Evolutionary conservation across 2,797 vertebrate genomes (phyloP).

Genomic region (Lithobates pipiens): DNA sequence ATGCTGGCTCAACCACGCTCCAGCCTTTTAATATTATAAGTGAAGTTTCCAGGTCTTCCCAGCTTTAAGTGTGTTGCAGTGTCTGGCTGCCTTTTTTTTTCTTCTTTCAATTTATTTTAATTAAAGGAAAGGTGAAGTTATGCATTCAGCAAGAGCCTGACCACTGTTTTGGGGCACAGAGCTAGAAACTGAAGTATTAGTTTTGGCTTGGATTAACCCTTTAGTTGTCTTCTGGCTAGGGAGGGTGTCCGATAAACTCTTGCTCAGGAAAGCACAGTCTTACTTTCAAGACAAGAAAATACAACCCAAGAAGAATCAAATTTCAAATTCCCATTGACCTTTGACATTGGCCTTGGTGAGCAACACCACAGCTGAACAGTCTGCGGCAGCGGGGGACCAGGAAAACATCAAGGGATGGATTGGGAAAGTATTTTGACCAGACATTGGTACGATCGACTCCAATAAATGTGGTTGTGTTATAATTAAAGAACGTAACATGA

Average conservation of each 20-base stretch:
- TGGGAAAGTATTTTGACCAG: conserved; percentile 99
- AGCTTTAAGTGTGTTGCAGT: neutral
- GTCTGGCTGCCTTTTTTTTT: too few relatives aligned
- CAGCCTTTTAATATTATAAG: too few relatives aligned
- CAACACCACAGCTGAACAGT: conserved; percentile 99
- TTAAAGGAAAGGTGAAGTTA: too few relatives aligned
- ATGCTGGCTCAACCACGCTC: neutral
- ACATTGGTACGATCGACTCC: conserved; percentile 99
- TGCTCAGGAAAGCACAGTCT: conserved; percentile 83
- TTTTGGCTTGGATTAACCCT: neutral
- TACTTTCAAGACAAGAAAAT: conserved; percentile 78
- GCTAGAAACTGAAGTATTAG: too few relatives aligned
- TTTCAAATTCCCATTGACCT: conserved; percentile 88
- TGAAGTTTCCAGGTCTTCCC: neutral
- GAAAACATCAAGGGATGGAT: conserved; percentile 99
- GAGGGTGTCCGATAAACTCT: conserved; percentile 69
- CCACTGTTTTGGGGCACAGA: too few relatives aligned
- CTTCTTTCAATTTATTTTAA: too few relatives aligned
- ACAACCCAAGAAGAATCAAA: conserved; percentile 79
- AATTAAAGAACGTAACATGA: conserved; percentile 83
- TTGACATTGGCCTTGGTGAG: conserved; percentile 99
- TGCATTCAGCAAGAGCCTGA: too few relatives aligned
- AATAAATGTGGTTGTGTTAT: conserved; percentile 99
- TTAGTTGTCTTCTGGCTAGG: neutral
- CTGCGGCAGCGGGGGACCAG: conserved; percentile 99